phyloP scores from a whole-genome alignment of 1,140 invertebrate species.

The Eriocheir sinensis region DNA sequence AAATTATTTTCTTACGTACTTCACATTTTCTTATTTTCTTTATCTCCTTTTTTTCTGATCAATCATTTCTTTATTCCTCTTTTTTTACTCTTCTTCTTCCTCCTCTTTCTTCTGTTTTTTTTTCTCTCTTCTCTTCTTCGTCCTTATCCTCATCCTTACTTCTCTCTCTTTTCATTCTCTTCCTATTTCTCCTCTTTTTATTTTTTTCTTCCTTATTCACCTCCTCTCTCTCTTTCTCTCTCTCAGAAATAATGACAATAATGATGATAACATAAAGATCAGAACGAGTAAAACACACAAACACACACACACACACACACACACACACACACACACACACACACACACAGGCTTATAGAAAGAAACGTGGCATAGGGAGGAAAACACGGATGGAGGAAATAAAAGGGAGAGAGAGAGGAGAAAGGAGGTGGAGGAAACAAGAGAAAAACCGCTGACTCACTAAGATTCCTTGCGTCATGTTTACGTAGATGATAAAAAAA shows the following conservation, averaged over 20 bases:
- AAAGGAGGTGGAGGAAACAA: no score
- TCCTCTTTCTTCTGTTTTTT: background rate
- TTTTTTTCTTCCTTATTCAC: background rate
- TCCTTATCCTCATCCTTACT: background rate
- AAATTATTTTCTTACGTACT: background rate
- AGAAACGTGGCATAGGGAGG: background rate
- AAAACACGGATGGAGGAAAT: background rate
- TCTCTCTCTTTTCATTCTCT: background rate
- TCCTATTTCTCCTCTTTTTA: background rate
- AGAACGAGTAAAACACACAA: no score
- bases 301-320: background rate
- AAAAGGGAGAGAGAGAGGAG: background rate
- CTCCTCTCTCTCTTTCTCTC: background rate
- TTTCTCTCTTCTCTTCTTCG: background rate
- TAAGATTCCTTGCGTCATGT: slow-evolving; percentile 36
- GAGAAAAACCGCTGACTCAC: slow-evolving; percentile 34
- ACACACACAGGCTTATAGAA: background rate
- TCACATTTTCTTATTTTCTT: background rate
- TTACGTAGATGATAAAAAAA: background rate
- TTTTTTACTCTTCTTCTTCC: background rate
- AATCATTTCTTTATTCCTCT: background rate
- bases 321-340: no score
- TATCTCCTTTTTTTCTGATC: background rate
- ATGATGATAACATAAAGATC: no score
- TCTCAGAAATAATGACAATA: background rate